Conservation (phyloP, 2,113 vertebrate species). For the Passer montanus region DNA sequence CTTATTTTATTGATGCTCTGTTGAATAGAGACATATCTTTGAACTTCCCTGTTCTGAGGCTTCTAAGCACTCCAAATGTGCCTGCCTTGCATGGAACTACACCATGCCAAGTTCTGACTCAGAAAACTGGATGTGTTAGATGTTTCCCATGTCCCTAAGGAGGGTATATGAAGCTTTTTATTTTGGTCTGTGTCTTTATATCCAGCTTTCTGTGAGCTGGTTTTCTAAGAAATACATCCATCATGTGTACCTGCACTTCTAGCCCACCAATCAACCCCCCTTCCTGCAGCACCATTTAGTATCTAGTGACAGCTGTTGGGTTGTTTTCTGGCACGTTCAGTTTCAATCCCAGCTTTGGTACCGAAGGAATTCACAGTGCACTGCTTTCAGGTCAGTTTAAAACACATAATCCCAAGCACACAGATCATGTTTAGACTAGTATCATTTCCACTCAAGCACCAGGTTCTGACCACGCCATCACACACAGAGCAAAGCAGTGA, state of each 20-base stretch:
- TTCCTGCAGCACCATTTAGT: neutral
- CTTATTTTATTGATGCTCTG: neutral
- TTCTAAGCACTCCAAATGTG: neutral
- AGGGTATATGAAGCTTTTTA: neutral
- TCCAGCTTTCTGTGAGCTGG: neutral
- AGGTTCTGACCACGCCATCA: neutral
- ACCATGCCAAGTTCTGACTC: neutral
- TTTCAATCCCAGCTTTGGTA: neutral
- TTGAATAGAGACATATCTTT: neutral
- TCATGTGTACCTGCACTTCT: neutral
- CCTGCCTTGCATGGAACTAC: neutral
- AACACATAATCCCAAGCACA: neutral
- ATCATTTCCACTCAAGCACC: neutral
- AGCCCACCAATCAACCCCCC: neutral
- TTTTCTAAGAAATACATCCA: neutral
- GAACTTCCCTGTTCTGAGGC: neutral
- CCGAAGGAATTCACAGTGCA: neutral
- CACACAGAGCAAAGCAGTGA: fast-evolving
- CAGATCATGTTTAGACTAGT: neutral
- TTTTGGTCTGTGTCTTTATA: neutral
- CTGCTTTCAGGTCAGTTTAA: neutral
- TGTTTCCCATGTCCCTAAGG: neutral
- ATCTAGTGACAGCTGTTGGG: neutral
- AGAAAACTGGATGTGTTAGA: neutral
- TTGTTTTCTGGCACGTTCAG: neutral